phyloP scores from a whole-genome alignment of 2,113 vertebrate species.

The Alexandromys fortis region DNA sequence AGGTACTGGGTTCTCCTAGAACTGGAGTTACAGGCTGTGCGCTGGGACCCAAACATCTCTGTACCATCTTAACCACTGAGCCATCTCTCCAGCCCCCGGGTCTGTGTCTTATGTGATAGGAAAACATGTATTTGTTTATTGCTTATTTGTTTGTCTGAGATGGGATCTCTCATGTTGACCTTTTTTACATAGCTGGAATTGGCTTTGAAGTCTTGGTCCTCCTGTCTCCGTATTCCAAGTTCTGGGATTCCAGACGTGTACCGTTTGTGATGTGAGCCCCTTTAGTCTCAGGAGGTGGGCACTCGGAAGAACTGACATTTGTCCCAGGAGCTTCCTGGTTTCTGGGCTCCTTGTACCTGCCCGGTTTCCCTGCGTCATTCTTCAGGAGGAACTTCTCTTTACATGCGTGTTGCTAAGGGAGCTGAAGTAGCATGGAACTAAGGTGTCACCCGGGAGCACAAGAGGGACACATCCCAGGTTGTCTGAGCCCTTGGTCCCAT shows the following conservation, averaged over 20 bases:
- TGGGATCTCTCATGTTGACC: not conserved
- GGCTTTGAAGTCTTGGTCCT: not conserved
- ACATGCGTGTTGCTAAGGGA: not conserved
- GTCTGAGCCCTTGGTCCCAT: not conserved
- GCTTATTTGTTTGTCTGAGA: not conserved
- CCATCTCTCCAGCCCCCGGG: not conserved
- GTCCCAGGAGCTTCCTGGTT: not conserved
- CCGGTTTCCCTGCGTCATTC: not conserved
- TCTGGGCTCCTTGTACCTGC: not conserved
- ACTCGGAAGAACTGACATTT: not conserved
- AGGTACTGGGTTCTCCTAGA: not conserved
- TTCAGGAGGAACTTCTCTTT: not conserved
- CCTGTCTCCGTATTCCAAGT: not conserved
- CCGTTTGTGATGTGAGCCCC: not conserved
- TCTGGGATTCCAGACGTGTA: not conserved
- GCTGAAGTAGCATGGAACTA: not conserved
- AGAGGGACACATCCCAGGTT: not conserved
- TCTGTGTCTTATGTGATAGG: not conserved
- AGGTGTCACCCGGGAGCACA: not conserved
- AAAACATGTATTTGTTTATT: not conserved
- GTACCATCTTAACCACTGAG: not conserved
- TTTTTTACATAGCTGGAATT: not conserved
- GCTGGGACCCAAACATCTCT: not conserved
- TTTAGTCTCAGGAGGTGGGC: conserved; percentile 36
- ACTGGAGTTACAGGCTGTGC: not conserved